These are phyloP conservation scores for Lethrus apterus DNA, from an alignment of 1,140 invertebrate genomes.

Conservation along the genomic window DNA sequence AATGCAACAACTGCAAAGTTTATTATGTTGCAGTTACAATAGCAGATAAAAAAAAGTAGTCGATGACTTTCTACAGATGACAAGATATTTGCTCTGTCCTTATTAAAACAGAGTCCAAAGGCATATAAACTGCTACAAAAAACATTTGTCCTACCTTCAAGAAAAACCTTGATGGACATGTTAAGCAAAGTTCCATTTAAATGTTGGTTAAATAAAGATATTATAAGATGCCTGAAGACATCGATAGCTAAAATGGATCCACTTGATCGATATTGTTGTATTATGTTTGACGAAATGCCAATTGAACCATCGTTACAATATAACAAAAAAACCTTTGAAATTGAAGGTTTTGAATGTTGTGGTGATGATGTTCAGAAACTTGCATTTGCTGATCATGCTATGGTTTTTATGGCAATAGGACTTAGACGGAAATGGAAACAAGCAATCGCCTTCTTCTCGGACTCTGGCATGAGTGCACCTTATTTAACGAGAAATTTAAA, in stretches of 20 bases:
- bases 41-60: neutral
- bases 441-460: constrained; percentile 14
- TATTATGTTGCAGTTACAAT: neutral
- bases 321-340: neutral
- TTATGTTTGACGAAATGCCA: constrained; percentile 11
- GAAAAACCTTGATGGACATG: constrained; percentile 16
- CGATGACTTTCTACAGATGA: constrained; percentile 18
- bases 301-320: neutral
- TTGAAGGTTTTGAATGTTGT: constrained; percentile 14
- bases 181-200: constrained; percentile 15
- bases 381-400: constrained; percentile 10
- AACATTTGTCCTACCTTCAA: constrained; percentile 20
- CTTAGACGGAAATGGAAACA: constrained; percentile 18
- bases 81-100: constrained; percentile 17
- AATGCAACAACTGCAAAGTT: neutral
- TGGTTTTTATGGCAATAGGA: constrained; percentile 16
- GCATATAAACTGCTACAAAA: constrained; percentile 19
- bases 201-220: constrained; percentile 3
- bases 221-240: neutral
- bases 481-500: neutral
- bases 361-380: constrained; percentile 1
- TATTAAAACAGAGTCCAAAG: constrained; percentile 20
- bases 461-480: neutral
- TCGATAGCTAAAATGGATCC: constrained; percentile 1
- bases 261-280: neutral